Conservation (phyloP, 2,888 invertebrate species). For the Seira ritae region DNA sequence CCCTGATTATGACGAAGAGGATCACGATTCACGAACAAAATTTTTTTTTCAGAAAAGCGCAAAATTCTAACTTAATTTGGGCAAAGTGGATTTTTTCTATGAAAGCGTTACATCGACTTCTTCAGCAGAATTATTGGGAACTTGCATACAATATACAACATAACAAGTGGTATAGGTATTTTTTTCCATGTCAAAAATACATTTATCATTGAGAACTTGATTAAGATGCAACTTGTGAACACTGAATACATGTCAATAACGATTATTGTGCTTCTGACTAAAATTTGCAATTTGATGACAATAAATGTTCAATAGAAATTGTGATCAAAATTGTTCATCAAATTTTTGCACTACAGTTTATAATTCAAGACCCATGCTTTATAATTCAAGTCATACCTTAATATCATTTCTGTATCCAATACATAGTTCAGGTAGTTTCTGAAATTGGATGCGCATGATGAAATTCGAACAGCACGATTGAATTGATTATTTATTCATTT, state of each 20-base stretch:
- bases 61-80: slow-evolving; percentile 7
- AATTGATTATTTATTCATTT: too few relatives aligned
- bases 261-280: not conserved
- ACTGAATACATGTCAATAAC: too few relatives aligned
- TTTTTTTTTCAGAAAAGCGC: not conserved
- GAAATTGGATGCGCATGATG: too few relatives aligned
- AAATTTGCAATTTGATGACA: not conserved
- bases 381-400: too few relatives aligned
- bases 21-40: slow-evolving; percentile 16
- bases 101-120: not conserved
- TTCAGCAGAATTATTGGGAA: not conserved
- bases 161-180: not conserved
- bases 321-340: too few relatives aligned
- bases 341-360: too few relatives aligned
- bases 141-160: not conserved
- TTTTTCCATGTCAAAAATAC: not conserved
- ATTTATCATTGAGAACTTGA: not conserved
- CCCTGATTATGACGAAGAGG: slow-evolving; percentile 13
- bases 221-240: not conserved
- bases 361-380: too few relatives aligned
- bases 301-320: too few relatives aligned
- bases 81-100: not conserved
- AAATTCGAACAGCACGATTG: too few relatives aligned
- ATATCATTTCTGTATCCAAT: too few relatives aligned
- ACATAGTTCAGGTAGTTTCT: too few relatives aligned